Evolutionary conservation across 2,113 vertebrate genomes (phyloP).

Genomic region (Chaetodon trifascialis): DNA sequence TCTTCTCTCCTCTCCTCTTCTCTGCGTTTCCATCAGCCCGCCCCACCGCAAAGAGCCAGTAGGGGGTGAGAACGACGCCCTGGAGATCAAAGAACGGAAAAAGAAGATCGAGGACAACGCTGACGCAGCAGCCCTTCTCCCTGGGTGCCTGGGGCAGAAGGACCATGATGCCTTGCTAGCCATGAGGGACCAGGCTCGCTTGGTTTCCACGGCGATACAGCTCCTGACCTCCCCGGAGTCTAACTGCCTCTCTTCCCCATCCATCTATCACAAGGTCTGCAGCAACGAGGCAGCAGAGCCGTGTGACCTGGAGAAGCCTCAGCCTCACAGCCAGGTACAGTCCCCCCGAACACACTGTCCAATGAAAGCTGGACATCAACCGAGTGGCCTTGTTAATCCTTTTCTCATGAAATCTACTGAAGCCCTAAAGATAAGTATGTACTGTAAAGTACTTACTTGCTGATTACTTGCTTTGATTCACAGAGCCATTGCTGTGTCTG

Average conservation of each 20-base stretch:
- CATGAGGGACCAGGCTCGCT: constrained; percentile 90
- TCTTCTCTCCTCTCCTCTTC: background rate
- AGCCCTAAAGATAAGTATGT: background rate
- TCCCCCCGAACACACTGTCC: background rate
- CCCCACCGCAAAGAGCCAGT: constrained; percentile 83
- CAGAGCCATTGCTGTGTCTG: background rate
- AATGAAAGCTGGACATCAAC: background rate
- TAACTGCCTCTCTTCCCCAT: constrained; percentile 86
- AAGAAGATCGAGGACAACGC: constrained; percentile 65
- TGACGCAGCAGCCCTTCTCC: constrained; percentile 52
- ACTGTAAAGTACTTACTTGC: too few species aligned
- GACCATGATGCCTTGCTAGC: constrained; percentile 89
- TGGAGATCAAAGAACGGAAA: constrained; percentile 79
- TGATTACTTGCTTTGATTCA: too few species aligned
- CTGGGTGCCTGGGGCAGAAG: constrained; percentile 83
- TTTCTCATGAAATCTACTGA: background rate
- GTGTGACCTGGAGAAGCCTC: constrained; percentile 87
- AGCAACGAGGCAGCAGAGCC: constrained; percentile 86
- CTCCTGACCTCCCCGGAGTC: constrained; percentile 91
- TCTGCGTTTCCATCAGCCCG: constrained; percentile 58
- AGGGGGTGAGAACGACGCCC: constrained; percentile 77
- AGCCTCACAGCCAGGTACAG: constrained; percentile 73
- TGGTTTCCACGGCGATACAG: constrained; percentile 94
- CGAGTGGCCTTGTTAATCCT: background rate
- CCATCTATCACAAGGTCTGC: constrained; percentile 87